Evolutionary conservation across 2,797 vertebrate genomes (phyloP), one percentile per base, ranked within the genome.

Genomic region (Synanceia verrucosa): DNA sequence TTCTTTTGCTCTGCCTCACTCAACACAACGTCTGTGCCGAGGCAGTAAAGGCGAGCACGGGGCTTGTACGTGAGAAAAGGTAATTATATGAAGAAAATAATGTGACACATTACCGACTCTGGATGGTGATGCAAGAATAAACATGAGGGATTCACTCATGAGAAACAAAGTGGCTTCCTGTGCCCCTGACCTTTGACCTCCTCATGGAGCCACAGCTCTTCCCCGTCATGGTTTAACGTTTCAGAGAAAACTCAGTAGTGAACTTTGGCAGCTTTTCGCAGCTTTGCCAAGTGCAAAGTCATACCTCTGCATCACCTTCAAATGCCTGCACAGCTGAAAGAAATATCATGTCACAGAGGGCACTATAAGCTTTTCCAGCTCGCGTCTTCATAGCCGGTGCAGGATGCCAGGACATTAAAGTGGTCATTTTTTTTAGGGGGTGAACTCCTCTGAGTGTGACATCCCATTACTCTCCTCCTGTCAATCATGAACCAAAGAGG

Each of bases 1-100:
- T 88, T 79, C 46, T 69, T 89, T 81, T 73, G 73, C 73, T 55
- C 69, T 81, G 76, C 84, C 79, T 86, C 70, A 60, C 73, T 89
- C 78, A 79, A 84, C 79, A 82, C 61, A 53, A 73, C 36, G 71
- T 79, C 70, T 34, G 56, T 21, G 62, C 75, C 29, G 73, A 69
- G 72, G 72, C 53, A 46, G 57, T 77, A 56, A 80, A 73, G 41
- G 50, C 57, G 47, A 76, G 55, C 55, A 33, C 39, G 18, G 75
- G 71, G 68, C 53, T 31, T 18, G 33, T 28, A 14, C 0, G 5
- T 23, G 13, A 48, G 33, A 75, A 48, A 73, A 43, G 10, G 50
- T 65, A 56, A 76, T 79, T 23, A 65, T 2, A 47, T 58, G 13
- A 26, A n/a, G 41, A 36, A 65, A 26, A 44, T 10, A 46, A 52